A percentile compares a stretch with the other conserved stretches of the same genome.
These are phyloP conservation scores for Glossosoma conforme DNA, from an alignment of 1,140 invertebrate species.

Conservation along the genomic window DNA sequence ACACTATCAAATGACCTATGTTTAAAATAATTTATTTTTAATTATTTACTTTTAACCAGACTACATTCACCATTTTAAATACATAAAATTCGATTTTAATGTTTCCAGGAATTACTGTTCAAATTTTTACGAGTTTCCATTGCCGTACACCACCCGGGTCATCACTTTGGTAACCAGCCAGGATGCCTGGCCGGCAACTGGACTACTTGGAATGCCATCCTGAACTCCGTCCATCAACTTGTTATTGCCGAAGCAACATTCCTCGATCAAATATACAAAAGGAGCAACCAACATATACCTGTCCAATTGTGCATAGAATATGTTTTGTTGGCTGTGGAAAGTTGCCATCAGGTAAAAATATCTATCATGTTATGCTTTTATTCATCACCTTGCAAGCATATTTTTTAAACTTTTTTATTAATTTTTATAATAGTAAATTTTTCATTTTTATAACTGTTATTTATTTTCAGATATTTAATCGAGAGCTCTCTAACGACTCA, in stretches of 20 bases:
- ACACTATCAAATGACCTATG: background rate
- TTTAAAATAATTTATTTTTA: background rate
- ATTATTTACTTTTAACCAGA: background rate
- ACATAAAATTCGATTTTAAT: constrained; percentile 1
- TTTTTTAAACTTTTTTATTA: background rate
- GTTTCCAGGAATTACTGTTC: constrained; percentile 22
- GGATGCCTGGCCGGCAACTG: constrained; percentile 20
- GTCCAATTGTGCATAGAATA: constrained; percentile 13
- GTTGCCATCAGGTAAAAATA: constrained; percentile 21
- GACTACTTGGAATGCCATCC: constrained; percentile 10
- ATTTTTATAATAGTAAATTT: background rate
- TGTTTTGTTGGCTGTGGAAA: constrained; percentile 15
- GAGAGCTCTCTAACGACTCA: background rate
- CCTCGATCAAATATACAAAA: constrained; percentile 10
- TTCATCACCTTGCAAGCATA: background rate
- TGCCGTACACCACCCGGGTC: constrained; percentile 22
- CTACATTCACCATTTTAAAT: background rate
- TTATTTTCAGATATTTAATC: constrained; percentile 14
- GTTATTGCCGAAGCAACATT: constrained; percentile 12
- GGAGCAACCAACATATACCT: background rate
- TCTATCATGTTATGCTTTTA: background rate
- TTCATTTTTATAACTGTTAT: background rate
- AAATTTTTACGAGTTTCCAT: constrained; percentile 22
- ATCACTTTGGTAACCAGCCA: constrained; percentile 1
- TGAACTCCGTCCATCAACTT: constrained; percentile 16